A percentile compares a stretch with the other conserved stretches of the same genome.
These are phyloP conservation scores for Diacarnus erythraeanus DNA, from an alignment of 37 sponge, comb jelly and placozoan species.

Conservation along the genomic window DNA sequence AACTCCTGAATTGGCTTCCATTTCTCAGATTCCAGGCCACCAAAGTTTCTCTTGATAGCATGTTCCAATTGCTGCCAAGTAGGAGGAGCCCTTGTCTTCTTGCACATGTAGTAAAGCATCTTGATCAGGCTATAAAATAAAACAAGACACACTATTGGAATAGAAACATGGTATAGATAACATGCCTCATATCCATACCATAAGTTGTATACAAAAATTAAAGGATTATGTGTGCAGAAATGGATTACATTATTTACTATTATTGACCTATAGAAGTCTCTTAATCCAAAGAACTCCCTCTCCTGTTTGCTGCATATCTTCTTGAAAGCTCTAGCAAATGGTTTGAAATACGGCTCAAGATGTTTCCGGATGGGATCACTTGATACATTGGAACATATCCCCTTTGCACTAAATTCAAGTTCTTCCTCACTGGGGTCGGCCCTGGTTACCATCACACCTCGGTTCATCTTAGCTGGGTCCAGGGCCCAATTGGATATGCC, in stretches of 20 bases:
- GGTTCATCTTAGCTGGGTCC: conserved; percentile 95
- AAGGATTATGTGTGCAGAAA: no score
- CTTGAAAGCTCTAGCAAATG: conserved; percentile 61
- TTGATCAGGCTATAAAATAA: conserved; percentile 71
- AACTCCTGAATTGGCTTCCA: conserved; percentile 47
- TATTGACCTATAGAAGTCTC: conserved; percentile 95
- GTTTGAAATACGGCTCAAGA: conserved; percentile 39
- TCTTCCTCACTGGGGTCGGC: conserved; percentile 71
- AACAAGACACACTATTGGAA: neutral
- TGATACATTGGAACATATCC: conserved; percentile 60
- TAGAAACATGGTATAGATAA: no score
- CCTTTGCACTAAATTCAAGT: conserved; percentile 68
- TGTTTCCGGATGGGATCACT: conserved; percentile 41
- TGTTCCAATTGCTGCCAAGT: conserved; percentile 68
- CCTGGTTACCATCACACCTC: conserved; percentile 85
- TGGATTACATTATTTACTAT: no score
- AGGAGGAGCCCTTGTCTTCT: conserved; percentile 29
- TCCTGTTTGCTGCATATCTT: conserved; percentile 44
- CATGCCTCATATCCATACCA: no score
- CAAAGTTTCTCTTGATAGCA: conserved; percentile 87
- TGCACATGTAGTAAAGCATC: conserved; percentile 84
- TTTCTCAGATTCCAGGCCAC: conserved; percentile 60
- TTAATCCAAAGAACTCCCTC: conserved; percentile 82
- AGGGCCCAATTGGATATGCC: conserved; percentile 95
- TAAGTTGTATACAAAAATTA: no score